These are phyloP conservation scores for Periparus ater DNA, from an alignment of 2,797 vertebrate genomes.

Conservation along the genomic window DNA sequence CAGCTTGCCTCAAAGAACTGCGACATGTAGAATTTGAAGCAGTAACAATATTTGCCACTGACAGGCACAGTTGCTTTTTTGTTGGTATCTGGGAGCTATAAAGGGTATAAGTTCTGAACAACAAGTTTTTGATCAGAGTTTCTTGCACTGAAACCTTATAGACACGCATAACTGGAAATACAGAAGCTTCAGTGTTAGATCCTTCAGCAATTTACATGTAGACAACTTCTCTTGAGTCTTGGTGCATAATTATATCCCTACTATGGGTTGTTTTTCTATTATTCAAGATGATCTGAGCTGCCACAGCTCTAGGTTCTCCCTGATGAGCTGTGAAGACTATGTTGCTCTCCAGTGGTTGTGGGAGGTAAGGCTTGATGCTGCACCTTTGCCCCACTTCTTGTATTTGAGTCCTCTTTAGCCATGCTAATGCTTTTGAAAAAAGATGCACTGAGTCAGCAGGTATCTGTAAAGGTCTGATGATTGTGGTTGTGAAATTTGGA, in stretches of 20 bases:
- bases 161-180: neutral
- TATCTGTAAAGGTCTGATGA: neutral
- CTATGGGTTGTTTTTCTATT: neutral
- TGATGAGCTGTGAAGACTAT: neutral
- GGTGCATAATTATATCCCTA: rapidly evolving
- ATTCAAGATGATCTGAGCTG: neutral
- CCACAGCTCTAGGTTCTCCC: neutral
- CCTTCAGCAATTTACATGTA: neutral
- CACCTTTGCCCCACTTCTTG: neutral
- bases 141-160: neutral
- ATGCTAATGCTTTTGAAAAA: neutral
- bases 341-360: neutral
- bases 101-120: neutral
- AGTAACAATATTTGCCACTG: neutral
- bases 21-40: neutral
- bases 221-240: neutral
- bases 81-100: neutral
- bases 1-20: neutral
- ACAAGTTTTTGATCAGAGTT: neutral
- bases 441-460: neutral
- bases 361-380: neutral
- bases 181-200: neutral
- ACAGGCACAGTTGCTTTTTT: neutral
- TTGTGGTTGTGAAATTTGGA: neutral
- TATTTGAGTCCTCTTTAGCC: neutral